Evolutionary conservation across 1,140 invertebrate genomes (phyloP).

Genomic region (Zaprionus taronus): DNA sequence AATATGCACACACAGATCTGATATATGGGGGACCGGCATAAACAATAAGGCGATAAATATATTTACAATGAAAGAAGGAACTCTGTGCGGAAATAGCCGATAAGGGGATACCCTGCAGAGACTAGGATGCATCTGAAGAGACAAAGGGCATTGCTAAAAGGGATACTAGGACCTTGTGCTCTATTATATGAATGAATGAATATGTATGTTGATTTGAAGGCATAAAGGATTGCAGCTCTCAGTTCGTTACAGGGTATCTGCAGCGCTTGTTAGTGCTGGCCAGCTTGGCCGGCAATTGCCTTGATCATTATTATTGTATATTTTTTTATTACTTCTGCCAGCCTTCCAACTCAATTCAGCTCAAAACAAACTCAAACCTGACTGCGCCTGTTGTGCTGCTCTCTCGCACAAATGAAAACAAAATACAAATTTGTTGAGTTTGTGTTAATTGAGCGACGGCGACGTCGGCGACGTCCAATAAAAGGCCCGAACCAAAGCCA

Average conservation of each 20-base stretch:
- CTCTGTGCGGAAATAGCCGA: not conserved
- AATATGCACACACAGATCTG: not conserved
- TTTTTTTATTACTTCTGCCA: slow-evolving; percentile 17
- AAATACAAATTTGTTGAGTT: slow-evolving; percentile 41
- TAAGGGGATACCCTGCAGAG: not conserved
- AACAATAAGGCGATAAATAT: slow-evolving; percentile 1
- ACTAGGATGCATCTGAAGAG: not conserved
- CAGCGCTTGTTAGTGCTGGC: not conserved
- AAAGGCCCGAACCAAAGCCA: slow-evolving; percentile 60
- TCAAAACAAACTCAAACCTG: slow-evolving; percentile 52
- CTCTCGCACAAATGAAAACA: slow-evolving; percentile 23
- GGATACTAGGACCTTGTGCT: too few relatives aligned
- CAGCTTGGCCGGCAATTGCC: slow-evolving; percentile 18
- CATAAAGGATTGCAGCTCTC: too few relatives aligned
- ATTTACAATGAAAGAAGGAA: not conserved
- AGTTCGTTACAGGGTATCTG: not conserved
- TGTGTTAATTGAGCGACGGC: slow-evolving; percentile 59
- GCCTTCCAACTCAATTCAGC: slow-evolving; percentile 29
- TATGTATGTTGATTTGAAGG: too few relatives aligned
- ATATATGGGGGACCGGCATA: not conserved
- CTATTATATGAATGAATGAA: too few relatives aligned
- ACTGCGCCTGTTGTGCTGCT: slow-evolving; percentile 6
- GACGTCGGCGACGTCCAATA: slow-evolving; percentile 52
- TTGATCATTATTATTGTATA: slow-evolving; percentile 43
- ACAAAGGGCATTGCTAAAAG: too few relatives aligned